These are phyloP conservation scores for Aplochiton taeniatus DNA, from an alignment of 2,797 vertebrate genomes.

Conservation along the genomic window DNA sequence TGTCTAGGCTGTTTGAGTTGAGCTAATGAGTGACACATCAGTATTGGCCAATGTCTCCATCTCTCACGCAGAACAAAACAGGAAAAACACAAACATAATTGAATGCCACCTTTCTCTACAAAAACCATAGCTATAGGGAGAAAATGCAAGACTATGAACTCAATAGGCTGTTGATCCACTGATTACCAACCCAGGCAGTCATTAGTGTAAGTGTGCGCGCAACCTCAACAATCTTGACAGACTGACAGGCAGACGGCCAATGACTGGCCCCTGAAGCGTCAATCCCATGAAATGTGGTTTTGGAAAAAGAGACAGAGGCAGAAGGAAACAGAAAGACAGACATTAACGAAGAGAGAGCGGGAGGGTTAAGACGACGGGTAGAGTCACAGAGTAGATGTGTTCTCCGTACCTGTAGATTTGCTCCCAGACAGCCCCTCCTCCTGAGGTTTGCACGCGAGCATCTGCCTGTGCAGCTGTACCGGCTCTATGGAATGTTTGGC, in stretches of 20 bases:
- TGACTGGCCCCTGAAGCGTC: slow-evolving; percentile 24
- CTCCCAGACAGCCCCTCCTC: slow-evolving; percentile 74
- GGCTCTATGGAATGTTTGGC: slow-evolving; percentile 69
- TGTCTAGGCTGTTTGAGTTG: slow-evolving; percentile 28
- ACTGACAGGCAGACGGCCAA: slow-evolving; percentile 28
- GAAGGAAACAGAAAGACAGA: neutral
- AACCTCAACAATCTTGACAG: slow-evolving; percentile 34
- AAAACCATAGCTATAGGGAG: neutral
- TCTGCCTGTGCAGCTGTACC: slow-evolving; percentile 74
- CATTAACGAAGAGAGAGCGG: neutral
- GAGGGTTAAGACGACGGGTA: slow-evolving; percentile 2
- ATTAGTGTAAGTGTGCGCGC: slow-evolving; percentile 40
- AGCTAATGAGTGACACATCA: slow-evolving; percentile 49
- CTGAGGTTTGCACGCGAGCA: slow-evolving; percentile 69
- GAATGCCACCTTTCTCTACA: neutral
- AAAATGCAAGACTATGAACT: neutral
- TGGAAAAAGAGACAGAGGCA: neutral
- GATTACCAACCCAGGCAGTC: slow-evolving; percentile 35
- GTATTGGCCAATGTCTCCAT: slow-evolving; percentile 16
- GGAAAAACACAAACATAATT: neutral
- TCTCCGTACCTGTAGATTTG: slow-evolving; percentile 78
- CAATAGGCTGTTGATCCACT: slow-evolving; percentile 27
- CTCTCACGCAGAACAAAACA: slow-evolving; percentile 26
- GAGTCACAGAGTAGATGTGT: slow-evolving; percentile 1
- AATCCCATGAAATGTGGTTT: neutral